Conservation (phyloP, 2,888 invertebrate species). For the Ditula angustiorana region DNA sequence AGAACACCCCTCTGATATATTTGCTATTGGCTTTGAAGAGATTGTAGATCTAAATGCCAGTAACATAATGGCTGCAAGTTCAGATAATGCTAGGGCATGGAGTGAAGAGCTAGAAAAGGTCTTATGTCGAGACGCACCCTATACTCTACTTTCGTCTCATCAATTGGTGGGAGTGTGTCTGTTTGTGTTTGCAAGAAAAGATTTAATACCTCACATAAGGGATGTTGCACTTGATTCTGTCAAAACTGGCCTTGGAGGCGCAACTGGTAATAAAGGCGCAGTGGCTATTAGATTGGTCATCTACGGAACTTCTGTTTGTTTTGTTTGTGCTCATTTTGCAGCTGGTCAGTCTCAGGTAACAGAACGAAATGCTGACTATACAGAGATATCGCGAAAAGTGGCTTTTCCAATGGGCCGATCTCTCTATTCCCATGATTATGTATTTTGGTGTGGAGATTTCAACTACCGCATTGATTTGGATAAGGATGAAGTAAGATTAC, state of each 20-base stretch:
- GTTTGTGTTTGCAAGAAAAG: constrained; percentile 96
- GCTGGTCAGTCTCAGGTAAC: constrained; percentile 98
- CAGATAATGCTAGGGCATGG: constrained; percentile 97
- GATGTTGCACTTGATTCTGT: constrained; percentile 98
- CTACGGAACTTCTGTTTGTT: constrained; percentile 97
- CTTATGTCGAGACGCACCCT: constrained; percentile 93
- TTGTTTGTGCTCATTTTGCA: constrained; percentile 99
- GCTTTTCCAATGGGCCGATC: constrained; percentile 96
- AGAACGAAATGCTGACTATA: constrained; percentile 98
- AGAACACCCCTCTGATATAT: constrained; percentile 94
- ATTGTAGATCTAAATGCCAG: constrained; percentile 99
- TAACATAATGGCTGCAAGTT: constrained; percentile 98
- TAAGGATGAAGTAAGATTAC: constrained; percentile 95
- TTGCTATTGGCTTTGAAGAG: constrained; percentile 99
- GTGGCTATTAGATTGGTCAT: constrained; percentile 96
- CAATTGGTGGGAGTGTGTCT: constrained; percentile 99
- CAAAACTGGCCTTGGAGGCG: constrained; percentile 99
- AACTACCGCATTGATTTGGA: constrained; percentile 99
- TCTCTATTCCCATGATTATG: constrained; percentile 97
- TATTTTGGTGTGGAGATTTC: constrained; percentile 99
- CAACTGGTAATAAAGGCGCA: constrained; percentile 99
- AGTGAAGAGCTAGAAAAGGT: constrained; percentile 97
- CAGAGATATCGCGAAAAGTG: constrained; percentile 96
- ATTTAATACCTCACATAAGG: constrained; percentile 94
- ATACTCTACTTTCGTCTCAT: constrained; percentile 96